Evolutionary conservation across 2,113 vertebrate genomes (phyloP).

Genomic region (Bubo bubo): DNA sequence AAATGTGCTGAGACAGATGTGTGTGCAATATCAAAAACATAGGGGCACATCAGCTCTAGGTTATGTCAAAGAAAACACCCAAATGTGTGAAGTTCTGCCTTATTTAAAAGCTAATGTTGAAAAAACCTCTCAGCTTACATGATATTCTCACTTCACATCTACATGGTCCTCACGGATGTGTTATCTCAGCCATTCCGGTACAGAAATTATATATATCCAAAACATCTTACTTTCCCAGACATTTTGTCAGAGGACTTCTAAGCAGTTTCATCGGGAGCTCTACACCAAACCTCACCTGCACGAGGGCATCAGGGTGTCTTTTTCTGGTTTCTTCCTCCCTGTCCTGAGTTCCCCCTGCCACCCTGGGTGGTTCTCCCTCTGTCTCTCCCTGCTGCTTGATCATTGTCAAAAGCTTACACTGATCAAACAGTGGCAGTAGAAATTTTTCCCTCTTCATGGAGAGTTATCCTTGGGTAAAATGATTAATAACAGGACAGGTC

Average conservation of each 20-base stretch:
- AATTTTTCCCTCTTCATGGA: neutral
- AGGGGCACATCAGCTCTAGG: neutral
- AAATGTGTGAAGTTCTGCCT: neutral
- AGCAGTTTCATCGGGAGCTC: neutral
- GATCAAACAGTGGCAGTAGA: neutral
- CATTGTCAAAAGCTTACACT: neutral
- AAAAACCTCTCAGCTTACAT: neutral
- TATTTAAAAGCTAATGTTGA: neutral
- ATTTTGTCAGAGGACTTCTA: neutral
- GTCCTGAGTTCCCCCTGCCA: neutral
- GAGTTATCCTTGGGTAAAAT: neutral
- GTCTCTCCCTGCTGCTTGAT: neutral
- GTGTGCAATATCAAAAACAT: rapidly evolving
- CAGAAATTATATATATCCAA: rapidly evolving
- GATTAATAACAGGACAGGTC: neutral
- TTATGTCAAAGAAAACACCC: neutral
- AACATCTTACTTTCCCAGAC: neutral
- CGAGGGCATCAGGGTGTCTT: neutral
- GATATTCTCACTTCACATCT: neutral
- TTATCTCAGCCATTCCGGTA: neutral
- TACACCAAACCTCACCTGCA: neutral
- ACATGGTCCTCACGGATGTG: rapidly evolving
- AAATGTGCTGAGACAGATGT: neutral
- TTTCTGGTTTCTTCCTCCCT: neutral
- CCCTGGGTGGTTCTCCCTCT: neutral